Base-by-base conservation (phyloP, 2,888 invertebrate species). In the Latrodectus elegans region DNA sequence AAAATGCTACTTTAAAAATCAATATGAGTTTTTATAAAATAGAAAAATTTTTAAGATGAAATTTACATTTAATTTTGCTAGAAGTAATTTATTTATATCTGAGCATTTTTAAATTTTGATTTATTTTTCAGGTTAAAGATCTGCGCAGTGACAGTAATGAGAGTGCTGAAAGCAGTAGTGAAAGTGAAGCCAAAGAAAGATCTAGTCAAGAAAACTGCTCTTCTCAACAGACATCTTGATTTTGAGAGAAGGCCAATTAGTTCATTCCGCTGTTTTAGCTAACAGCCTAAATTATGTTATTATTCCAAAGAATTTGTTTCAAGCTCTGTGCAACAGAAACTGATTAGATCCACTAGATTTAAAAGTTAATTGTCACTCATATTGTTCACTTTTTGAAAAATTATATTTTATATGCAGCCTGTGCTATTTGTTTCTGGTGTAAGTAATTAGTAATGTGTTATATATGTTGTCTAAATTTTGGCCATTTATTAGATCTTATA, bases 91-190 rank as follows among this genome's bases (percentile, higher is more conserved):
- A 38, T 38, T 38, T 4, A 38, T 38, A 38, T 38, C 38, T 38
- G 6, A 38, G 38, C 38, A 38, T 38, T 38, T 38, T 38, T 38
- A 38, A 1, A 38, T 38, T 38, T 38, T 38, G 38, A 38, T 38
- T 38, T 22, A 17, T 17, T 38, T 60, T 65, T 10, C 17, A 89
- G 77, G 90, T 90, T 65, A 84, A 87, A 65, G 89, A 88, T 71
- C 74, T 89, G 4, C 81, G 89, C 38, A 89, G 89, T 74, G 89
- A 89, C 49, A 89, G 87, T 79, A 88, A 89, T 9, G 86, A 80
- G 51, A 73, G 67, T 12, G 38, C 65, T 51, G 65, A 55, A 3
- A 89, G 86, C 77, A 78, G 73, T 22, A 73, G 74, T 67, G 84
- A 72, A 49, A 26, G 22, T 22, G 80, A 84, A 55, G 71, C 84